Evolutionary conservation across 2,797 vertebrate species (phyloP), one percentile per base, ranked within the genome.

Genomic region (Sphenodon punctatus): DNA sequence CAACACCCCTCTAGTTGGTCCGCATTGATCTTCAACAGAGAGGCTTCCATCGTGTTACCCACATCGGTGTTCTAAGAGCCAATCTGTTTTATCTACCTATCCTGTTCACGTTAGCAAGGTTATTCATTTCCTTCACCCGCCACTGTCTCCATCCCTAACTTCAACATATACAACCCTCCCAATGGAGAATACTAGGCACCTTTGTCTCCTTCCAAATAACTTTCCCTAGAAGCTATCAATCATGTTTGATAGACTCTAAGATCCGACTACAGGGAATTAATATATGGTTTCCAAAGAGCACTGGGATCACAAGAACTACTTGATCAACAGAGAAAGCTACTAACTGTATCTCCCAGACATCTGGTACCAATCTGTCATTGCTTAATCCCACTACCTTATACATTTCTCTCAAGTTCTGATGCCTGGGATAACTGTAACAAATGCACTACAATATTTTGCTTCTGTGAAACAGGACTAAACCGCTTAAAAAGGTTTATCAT

Each of bases 311-410:
- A 64, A 82, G 61, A 89, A 58, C 38, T 42, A 60, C 73, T 61
- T 61, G 70, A 88, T 87, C 82, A 69, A 61, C 65, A 34, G 34
- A 90, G 76, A 91, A 89, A 80, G 69, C 76, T 70, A 83, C 89
- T 82, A 72, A 59, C 0, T 8, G 17, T 49, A 89, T 89, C 75
- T 83, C 68, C 70, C 64, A 88, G 55, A 84, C 91, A 92, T 92
- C 88, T 92, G 92, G 84, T 36, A 88, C 77, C 84, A 90, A 64
- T 89, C 79, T 92, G 77, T 75, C 88, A 85, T 66, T 89, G 72
- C 86, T 88, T 89, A 90, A 88, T 88, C 88, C 78, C 77, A 77
- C 43, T 36, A 53, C 80, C 61, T 73, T 80, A 76, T 84, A 88
- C 64, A 74, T 87, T 90, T 63, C 75, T 86, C 80, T 87, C 81